Base-by-base conservation (phyloP, 2,797 vertebrate species). In the Trachurus trachurus region DNA sequence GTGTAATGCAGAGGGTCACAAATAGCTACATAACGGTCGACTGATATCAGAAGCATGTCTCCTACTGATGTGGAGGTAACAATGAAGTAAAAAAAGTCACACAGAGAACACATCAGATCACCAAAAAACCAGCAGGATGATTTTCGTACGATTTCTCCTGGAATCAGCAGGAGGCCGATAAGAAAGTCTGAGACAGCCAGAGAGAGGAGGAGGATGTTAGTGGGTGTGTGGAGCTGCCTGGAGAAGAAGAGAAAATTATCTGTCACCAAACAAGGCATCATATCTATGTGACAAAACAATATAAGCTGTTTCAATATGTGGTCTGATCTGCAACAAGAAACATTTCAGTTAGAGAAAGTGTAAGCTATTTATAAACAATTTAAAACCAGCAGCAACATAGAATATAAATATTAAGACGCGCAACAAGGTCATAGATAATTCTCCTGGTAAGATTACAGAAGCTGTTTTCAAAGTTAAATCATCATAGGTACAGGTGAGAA, bases 121-220 rank as follows among this genome's bases (percentile, higher is more conserved):
- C 83, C 66, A 0, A 74, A 6, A n/a, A 76, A 22, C 85, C 88
- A 89, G 56, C 88, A 90, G 9, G 42, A 0, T 12, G 1, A n/a
- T 0, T 1, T 40, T 5, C 1, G 6, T 0, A 49, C 0, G 5
- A 80, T 42, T 49, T 79, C 66, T 4, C 0, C 17, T 0, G 78
- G 88, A 29, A 78, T 16, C 49, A 72, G 0, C 42, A 83, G 1
- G 2, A 89, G 31, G 15, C 85, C 85, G 11, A 85, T 50, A 0
- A 89, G 45, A 6, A 81, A 57, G 54, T 87, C 86, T 29, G 74
- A 70, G n/a, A 84, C 47, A 19, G 80, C 81, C 71, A 87, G 69
- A 29, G 85, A 87, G 62, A 87, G 79, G 26, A 87, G 77, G 37
- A 89, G 56, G 76, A 81, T 50, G 68, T 85, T 79, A 63, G 83